These are phyloP conservation scores for sheep (Ovis aries) DNA, from an alignment of 2,113 vertebrate genomes.

Conservation along the genomic window DNA sequence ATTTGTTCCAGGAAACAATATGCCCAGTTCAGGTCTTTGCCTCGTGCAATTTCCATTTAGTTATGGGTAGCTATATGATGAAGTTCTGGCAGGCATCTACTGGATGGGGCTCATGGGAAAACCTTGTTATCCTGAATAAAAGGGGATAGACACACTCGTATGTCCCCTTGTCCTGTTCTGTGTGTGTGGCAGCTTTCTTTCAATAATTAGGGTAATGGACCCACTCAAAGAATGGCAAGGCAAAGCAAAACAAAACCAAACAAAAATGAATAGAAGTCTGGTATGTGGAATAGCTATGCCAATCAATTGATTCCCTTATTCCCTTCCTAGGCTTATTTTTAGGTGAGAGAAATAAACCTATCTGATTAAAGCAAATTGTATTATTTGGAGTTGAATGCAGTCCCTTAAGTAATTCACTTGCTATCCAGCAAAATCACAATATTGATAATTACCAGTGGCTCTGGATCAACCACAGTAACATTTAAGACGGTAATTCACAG, in stretches of 20 bases:
- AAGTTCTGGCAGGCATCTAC: not conserved
- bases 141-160: not conserved
- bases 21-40: not conserved
- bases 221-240: not conserved
- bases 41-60: not conserved
- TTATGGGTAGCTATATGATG: not conserved
- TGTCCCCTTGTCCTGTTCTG: not conserved
- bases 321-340: not conserved
- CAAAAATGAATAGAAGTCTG: not conserved
- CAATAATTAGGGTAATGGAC: not conserved
- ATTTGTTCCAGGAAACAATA: not conserved
- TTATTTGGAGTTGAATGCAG: not conserved
- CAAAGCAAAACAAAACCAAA: not conserved
- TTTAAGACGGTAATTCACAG: not conserved
- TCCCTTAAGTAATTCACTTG: not conserved
- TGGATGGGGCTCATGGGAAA: not conserved
- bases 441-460: not conserved
- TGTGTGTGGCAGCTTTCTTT: not conserved
- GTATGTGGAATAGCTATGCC: not conserved
- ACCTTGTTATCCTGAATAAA: not conserved
- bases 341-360: not conserved
- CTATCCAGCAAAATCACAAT: not conserved
- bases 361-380: not conserved
- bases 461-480: not conserved
- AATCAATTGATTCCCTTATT: not conserved